Conservation (phyloP, 2,113 vertebrate genomes). For the Hippopotamus amphibius region DNA sequence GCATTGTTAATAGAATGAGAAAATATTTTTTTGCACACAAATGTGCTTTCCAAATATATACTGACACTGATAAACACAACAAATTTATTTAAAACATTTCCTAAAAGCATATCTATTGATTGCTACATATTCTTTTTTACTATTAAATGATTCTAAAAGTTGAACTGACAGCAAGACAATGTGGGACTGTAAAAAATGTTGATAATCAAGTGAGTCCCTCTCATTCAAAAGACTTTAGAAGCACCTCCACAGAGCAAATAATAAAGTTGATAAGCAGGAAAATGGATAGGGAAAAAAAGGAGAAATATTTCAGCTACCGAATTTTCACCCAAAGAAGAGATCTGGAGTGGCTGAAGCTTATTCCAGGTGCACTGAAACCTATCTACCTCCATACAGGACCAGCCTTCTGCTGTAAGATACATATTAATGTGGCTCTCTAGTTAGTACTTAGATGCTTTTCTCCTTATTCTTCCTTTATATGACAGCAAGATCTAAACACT, state of each 20-base stretch:
- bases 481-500: conserved; percentile 40
- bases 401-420: neutral
- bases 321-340: neutral
- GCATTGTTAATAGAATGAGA: neutral
- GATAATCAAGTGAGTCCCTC: neutral
- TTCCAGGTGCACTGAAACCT: neutral
- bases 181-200: neutral
- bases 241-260: neutral
- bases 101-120: neutral
- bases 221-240: conserved; percentile 29
- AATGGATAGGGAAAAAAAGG: neutral
- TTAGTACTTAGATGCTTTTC: conserved; percentile 18
- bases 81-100: neutral
- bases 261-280: neutral
- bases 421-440: neutral
- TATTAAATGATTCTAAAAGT: conserved; percentile 19
- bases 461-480: neutral
- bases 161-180: neutral
- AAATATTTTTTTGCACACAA: neutral
- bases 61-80: neutral
- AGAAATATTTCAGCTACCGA: neutral
- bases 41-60: neutral
- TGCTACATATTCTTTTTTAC: neutral
- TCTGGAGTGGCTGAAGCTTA: neutral
- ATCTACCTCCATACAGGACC: neutral